Evolutionary conservation across 2,113 vertebrate species (phyloP).

Genomic region (Lepus americanus): DNA sequence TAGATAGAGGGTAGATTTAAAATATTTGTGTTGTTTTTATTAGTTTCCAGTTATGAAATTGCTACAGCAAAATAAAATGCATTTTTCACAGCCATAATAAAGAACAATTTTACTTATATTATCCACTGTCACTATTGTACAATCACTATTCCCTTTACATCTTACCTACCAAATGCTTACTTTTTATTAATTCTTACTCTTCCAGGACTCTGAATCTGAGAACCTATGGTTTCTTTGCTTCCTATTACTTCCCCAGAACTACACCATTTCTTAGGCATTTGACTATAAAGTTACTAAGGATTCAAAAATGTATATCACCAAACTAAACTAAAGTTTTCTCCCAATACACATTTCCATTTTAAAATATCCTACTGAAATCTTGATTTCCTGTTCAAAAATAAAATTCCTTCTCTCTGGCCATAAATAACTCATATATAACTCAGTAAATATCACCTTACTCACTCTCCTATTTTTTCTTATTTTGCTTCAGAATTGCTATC

Average conservation of each 20-base stretch:
- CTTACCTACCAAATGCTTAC: not conserved
- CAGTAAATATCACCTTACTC: not conserved
- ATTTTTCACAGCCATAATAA: not conserved
- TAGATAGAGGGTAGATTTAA: not conserved
- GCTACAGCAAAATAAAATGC: not conserved
- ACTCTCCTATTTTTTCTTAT: not conserved
- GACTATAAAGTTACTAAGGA: not conserved
- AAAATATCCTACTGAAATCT: not conserved
- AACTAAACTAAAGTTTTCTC: not conserved
- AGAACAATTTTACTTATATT: not conserved
- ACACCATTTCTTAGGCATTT: not conserved
- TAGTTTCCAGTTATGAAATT: not conserved
- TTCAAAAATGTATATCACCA: not conserved
- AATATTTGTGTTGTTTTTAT: not conserved
- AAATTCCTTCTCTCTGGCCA: not conserved
- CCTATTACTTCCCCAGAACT: not conserved
- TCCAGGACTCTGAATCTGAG: not conserved
- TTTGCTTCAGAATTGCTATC: not conserved
- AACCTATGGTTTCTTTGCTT: not conserved
- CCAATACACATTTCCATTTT: not conserved
- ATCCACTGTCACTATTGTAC: not conserved
- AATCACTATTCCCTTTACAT: not conserved
- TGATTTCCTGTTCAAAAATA: not conserved
- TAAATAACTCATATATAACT: not conserved
- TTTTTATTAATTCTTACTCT: not conserved